These are phyloP conservation scores for Xestia c-nigrum DNA, from an alignment of 2,888 invertebrate genomes.

Conservation along the genomic window DNA sequence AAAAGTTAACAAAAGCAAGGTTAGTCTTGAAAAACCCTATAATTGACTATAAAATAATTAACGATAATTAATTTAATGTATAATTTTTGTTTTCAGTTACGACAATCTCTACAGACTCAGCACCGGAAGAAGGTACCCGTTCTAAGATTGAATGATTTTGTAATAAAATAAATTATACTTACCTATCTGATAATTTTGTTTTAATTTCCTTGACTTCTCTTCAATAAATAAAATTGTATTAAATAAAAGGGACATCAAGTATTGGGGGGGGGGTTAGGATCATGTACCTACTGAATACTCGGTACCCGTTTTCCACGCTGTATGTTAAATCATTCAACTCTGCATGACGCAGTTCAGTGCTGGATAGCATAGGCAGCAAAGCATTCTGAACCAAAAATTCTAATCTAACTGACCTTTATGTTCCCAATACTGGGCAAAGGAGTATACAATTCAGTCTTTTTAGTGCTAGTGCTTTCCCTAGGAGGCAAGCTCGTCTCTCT, in stretches of 20 bases:
- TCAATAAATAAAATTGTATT: neutral
- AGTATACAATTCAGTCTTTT: neutral
- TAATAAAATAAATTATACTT: neutral
- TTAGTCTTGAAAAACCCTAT: neutral
- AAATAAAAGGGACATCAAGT: no score
- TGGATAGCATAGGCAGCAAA: neutral
- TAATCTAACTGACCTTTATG: neutral
- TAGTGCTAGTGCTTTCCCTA: neutral
- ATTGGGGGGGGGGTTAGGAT: no score
- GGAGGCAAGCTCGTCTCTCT: neutral
- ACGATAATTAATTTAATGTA: neutral
- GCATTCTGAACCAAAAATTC: neutral
- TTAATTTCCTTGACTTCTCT: neutral
- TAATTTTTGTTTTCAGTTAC: neutral
- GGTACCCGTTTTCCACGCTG: no score
- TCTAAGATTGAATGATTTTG: constrained; percentile 1
- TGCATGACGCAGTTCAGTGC: neutral
- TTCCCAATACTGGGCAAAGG: neutral
- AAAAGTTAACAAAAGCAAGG: neutral
- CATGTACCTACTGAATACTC: no score
- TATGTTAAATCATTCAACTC: neutral
- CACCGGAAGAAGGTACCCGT: constrained; percentile 3
- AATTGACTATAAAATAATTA: neutral
- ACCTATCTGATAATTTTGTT: neutral
- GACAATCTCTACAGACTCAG: neutral